phyloP scores from a whole-genome alignment of 1,140 invertebrate genomes.

The Bombus pascuorum region DNA sequence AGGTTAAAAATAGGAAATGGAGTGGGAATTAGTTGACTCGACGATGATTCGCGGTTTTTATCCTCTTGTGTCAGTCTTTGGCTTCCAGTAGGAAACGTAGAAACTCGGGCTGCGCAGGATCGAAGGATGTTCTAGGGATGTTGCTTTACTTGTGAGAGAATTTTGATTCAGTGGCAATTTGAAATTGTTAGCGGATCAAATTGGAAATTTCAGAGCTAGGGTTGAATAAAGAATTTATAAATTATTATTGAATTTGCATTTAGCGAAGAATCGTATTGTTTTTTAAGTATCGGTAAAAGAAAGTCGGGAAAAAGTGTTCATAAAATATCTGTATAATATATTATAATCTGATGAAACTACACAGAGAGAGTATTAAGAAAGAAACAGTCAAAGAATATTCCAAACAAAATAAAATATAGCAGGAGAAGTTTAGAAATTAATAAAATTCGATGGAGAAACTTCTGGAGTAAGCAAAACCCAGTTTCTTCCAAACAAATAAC shows the following conservation, averaged over 20 bases:
- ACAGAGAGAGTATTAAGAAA: not conserved
- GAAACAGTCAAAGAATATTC: not conserved
- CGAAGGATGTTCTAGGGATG: too few species aligned
- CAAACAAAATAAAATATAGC: not conserved
- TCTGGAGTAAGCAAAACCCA: not conserved
- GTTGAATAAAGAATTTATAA: too few species aligned
- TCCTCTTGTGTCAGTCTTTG: not conserved
- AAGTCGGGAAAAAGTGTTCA: accelerated
- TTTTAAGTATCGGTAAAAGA: too few species aligned
- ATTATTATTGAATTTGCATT: too few species aligned
- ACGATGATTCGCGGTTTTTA: not conserved
- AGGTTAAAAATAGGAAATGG: not conserved
- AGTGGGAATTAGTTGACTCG: not conserved
- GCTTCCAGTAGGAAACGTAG: not conserved
- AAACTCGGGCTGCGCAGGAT: too few species aligned
- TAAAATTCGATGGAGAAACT: not conserved
- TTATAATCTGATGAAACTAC: not conserved
- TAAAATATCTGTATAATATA: too few species aligned
- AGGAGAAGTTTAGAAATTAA: not conserved
- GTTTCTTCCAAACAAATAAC: not conserved
- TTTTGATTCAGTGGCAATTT: too few species aligned
- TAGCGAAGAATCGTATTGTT: too few species aligned
- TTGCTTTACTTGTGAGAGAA: too few species aligned
- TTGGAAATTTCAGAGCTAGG: too few species aligned
- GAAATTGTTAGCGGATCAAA: too few species aligned